Base-by-base conservation (phyloP, 2,888 invertebrate species). In the Spisula solida region DNA sequence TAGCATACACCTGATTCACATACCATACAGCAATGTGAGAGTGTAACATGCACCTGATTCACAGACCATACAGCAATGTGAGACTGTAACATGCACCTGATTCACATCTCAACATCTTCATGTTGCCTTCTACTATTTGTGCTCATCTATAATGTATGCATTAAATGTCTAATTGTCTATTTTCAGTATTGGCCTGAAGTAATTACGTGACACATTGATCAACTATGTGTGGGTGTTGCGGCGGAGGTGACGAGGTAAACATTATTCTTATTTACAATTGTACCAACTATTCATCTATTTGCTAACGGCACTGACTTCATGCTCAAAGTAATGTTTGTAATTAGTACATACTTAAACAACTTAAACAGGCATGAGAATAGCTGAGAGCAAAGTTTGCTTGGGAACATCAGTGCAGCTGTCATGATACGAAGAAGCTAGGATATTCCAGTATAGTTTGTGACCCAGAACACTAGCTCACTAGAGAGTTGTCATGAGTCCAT, bases 161-260 rank as follows among this genome's bases (percentile, higher is more conserved):
- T 60, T 60, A 25, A 60, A 66, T 66, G 51, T 34, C 34, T 75
- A 31, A 34, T 80, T 80, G 16, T 80, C 48, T 83, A 83, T 83
- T 75, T 25, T 83, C 75, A 51, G 75, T 70, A 47, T 66, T 41
- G 47, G 51, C n/a, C 29, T 10, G 55, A n/a, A 83, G 29, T 75
- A 31, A 75, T 75, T 31, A 75, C 31, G 75, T 48, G 83, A 60
- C 31, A 29, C 79, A 82, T 75, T 79, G 79, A 83, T 10, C 20
- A 78, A 89, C 34, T 8, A 90, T 91, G 91, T 91, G 91, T 89
- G 91, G 91, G 1, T 91, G 91, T 60, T 91, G 91, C 81, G 88
- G 91, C 81, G 86, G 86, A 41, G 83, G 48, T 41, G 83, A 60
- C 41, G 70, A 83, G 83, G 83, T 83, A 83, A 41, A 29, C 20